These are phyloP conservation scores for Albula goreensis DNA, from an alignment of 2,113 vertebrate species.

Conservation along the genomic window DNA sequence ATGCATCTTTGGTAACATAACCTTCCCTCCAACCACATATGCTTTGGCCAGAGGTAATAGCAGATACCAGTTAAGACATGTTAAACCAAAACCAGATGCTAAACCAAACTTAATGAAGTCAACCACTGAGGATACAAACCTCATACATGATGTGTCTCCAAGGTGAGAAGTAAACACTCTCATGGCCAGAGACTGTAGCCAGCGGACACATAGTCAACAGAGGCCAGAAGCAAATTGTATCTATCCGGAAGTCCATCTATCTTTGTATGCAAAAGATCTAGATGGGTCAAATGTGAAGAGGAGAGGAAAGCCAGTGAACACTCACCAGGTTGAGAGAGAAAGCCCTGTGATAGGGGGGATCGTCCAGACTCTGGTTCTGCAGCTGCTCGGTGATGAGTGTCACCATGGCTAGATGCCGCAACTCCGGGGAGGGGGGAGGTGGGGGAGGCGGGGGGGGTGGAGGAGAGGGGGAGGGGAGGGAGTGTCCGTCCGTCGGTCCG, in stretches of 20 bases:
- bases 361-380: constrained; percentile 84
- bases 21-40: neutral
- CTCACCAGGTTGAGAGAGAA: constrained; percentile 82
- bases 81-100: neutral
- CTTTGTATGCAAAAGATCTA: neutral
- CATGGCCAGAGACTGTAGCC: too few species aligned
- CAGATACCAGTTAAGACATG: neutral
- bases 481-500: constrained; percentile 26
- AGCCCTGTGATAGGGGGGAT: constrained; percentile 74
- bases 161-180: too few species aligned
- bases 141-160: too few species aligned
- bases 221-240: neutral
- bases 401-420: constrained; percentile 72
- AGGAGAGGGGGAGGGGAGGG: constrained; percentile 18
- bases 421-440: constrained; percentile 29
- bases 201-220: too few species aligned
- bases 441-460: constrained; percentile 16
- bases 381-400: constrained; percentile 84
- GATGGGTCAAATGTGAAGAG: neutral
- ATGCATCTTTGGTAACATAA: neutral
- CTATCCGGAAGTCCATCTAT: neutral
- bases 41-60: neutral
- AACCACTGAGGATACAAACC: too few species aligned
- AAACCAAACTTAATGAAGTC: too few species aligned
- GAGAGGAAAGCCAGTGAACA: constrained; percentile 23